Percentiles rank a stretch among this genome's conserved stretches.
These are phyloP conservation scores for Drosophila arawakana DNA, from an alignment of 1,140 invertebrate genomes.

Conservation along the genomic window DNA sequence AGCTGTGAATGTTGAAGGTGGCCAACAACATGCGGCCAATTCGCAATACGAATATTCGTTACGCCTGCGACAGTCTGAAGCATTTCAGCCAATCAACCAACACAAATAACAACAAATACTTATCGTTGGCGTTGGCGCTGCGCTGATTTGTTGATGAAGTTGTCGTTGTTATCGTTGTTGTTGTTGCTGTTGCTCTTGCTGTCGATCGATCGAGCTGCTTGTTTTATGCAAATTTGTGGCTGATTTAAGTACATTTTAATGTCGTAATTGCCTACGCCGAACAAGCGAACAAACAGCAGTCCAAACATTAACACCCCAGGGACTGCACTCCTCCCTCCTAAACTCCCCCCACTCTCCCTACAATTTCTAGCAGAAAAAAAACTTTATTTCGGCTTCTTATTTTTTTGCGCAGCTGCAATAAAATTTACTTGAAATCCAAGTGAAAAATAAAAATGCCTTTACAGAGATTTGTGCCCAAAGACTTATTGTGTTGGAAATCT, in stretches of 20 bases:
- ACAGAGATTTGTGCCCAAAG: slow-evolving; percentile 16
- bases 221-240: slow-evolving; percentile 55
- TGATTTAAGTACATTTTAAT: slow-evolving; percentile 59
- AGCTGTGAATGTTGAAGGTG: slow-evolving; percentile 28
- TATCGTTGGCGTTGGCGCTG: slow-evolving; percentile 46
- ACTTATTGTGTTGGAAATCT: slow-evolving; percentile 71
- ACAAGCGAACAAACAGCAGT: slow-evolving; percentile 13
- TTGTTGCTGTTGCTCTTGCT: slow-evolving; percentile 44
- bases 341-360: neutral
- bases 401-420: slow-evolving; percentile 68
- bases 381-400: slow-evolving; percentile 41
- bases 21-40: slow-evolving; percentile 52
- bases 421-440: slow-evolving; percentile 61
- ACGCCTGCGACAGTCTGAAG: slow-evolving; percentile 42
- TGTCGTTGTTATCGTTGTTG: slow-evolving; percentile 44
- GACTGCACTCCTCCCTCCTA: neutral
- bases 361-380: slow-evolving; percentile 32
- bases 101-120: slow-evolving; percentile 29
- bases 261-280: slow-evolving; percentile 45
- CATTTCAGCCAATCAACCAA: slow-evolving; percentile 55
- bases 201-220: slow-evolving; percentile 17
- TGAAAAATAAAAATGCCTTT: slow-evolving; percentile 33
- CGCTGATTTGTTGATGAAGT: slow-evolving; percentile 75
- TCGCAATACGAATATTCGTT: slow-evolving; percentile 25
- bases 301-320: slow-evolving; percentile 38